Evolutionary conservation across 2,113 vertebrate species (phyloP).

Genomic region (Arenaria interpres): DNA sequence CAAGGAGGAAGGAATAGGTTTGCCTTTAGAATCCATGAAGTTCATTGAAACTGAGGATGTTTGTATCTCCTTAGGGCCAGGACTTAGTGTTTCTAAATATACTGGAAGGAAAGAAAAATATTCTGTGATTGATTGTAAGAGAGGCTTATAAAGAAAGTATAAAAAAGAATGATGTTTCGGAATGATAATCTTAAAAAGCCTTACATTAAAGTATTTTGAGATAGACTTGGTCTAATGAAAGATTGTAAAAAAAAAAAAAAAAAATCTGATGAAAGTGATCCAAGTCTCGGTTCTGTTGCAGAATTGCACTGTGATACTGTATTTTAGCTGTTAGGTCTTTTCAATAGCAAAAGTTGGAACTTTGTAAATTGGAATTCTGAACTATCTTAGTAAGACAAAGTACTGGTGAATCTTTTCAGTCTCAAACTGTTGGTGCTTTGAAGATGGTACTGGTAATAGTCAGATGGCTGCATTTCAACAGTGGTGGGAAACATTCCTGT

Average conservation of each 20-base stretch:
- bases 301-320: constrained; percentile 50
- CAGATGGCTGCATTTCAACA: constrained; percentile 33
- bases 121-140: background rate
- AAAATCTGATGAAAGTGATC: background rate
- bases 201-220: constrained; percentile 14
- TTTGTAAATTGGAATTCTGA: background rate
- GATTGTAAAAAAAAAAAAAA: background rate
- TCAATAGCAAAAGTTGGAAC: constrained; percentile 49
- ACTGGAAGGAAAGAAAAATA: background rate
- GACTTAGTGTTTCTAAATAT: background rate
- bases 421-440: constrained; percentile 28
- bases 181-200: constrained; percentile 8
- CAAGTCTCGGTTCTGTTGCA: constrained; percentile 25
- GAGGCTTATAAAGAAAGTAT: background rate
- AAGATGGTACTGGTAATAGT: constrained; percentile 29
- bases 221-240: constrained; percentile 10
- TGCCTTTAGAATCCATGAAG: background rate
- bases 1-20: constrained; percentile 5
- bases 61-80: background rate
- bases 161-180: background rate
- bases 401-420: background rate
- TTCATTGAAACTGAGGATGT: background rate
- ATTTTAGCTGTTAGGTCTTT: constrained; percentile 32
- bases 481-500: constrained; percentile 62
- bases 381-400: background rate